Evolutionary conservation across 37 sponge, comb jelly and placozoan genomes (phyloP).

Genomic region (Ephydatia muelleri): DNA sequence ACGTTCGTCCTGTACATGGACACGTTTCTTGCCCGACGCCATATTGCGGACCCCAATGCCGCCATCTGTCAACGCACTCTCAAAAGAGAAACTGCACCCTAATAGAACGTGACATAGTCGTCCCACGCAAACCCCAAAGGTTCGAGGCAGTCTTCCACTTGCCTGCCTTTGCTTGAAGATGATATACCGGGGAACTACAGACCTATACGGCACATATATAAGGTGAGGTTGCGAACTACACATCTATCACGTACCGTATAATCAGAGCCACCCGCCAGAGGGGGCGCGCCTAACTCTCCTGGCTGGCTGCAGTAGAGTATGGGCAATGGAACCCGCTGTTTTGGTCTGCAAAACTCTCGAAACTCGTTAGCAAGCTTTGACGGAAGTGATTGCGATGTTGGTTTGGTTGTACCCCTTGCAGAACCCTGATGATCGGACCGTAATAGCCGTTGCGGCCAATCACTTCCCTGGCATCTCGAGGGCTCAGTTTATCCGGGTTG

Average conservation of each 20-base stretch:
- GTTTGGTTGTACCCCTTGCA: conserved; percentile 68
- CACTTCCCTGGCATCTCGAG: conserved; percentile 55
- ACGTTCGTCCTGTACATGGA: conserved; percentile 80
- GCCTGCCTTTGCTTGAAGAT: conserved; percentile 50
- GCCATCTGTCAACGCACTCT: conserved; percentile 40
- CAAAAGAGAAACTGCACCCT: conserved; percentile 93
- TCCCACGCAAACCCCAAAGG: conserved; percentile 66
- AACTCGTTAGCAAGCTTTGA: conserved; percentile 67
- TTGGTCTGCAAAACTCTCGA: conserved; percentile 62
- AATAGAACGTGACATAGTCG: conserved; percentile 81
- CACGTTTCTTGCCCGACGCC: conserved; percentile 32
- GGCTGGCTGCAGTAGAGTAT: conserved; percentile 69
- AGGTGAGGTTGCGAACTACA: too few species aligned
- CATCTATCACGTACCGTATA: conserved; percentile 70
- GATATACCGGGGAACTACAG: conserved; percentile 73
- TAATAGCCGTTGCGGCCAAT: conserved; percentile 54
- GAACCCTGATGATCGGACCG: conserved; percentile 67
- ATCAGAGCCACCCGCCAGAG: conserved; percentile 75
- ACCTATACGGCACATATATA: conserved; percentile 29
- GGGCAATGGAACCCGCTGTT: conserved; percentile 72
- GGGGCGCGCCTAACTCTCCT: conserved; percentile 74
- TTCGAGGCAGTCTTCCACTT: conserved; percentile 39
- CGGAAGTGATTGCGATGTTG: conserved; percentile 70
- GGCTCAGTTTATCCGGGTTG: conserved; percentile 30
- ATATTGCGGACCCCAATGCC: conserved; percentile 61